phyloP scores from a whole-genome alignment of 1,140 invertebrate genomes.

The Brachionus asplanchnoidis region DNA sequence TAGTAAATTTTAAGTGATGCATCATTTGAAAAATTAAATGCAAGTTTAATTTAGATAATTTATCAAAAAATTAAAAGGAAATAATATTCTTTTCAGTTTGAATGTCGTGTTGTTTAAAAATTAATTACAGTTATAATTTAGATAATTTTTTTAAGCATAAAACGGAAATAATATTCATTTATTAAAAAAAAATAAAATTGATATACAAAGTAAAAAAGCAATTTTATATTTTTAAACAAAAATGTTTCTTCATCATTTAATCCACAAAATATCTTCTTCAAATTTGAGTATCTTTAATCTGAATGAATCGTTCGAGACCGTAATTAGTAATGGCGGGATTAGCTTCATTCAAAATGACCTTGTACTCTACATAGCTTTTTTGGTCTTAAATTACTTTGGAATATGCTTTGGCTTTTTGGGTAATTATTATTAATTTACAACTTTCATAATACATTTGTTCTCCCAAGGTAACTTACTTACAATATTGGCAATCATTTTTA shows the following conservation, averaged over 20 bases:
- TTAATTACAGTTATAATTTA: too few species aligned
- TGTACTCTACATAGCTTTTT: background rate
- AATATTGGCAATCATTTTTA: background rate
- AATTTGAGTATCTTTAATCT: background rate
- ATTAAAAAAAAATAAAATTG: too few species aligned
- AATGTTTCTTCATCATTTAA: conserved; percentile 19
- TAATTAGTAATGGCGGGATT: background rate
- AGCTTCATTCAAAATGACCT: background rate
- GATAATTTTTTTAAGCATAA: too few species aligned
- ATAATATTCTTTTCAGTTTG: too few species aligned
- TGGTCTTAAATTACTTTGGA: background rate
- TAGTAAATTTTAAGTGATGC: too few species aligned
- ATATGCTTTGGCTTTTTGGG: background rate
- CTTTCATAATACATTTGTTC: background rate
- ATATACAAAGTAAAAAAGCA: too few species aligned
- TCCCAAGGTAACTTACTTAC: background rate
- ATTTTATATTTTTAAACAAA: too few species aligned
- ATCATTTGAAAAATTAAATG: too few species aligned
- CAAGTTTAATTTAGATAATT: too few species aligned
- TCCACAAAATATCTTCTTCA: background rate
- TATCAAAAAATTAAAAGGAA: too few species aligned
- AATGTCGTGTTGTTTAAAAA: too few species aligned
- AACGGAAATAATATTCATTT: too few species aligned
- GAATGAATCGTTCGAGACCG: background rate
- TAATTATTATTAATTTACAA: background rate